Percentiles rank a stretch among this genome's conserved stretches.
Conservation (phyloP, 2,797 vertebrate species). For the Enteromius unitaeniatus region DNA sequence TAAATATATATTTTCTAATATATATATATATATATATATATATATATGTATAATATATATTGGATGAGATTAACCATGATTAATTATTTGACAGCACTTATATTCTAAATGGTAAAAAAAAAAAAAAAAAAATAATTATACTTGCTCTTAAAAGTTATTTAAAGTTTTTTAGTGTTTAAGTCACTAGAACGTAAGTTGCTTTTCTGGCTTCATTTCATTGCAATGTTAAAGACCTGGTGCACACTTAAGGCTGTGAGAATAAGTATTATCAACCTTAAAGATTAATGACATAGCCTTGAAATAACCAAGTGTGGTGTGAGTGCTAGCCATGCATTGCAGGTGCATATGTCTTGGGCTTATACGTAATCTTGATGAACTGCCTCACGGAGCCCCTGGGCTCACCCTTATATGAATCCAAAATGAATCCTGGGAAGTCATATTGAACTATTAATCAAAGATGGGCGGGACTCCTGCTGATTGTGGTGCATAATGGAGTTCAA, state of each 20-base stretch:
- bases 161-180: neutral
- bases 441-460: slow-evolving; percentile 49
- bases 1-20: too few relatives aligned
- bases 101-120: too few relatives aligned
- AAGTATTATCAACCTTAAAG: slow-evolving; percentile 41
- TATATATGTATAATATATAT: too few relatives aligned
- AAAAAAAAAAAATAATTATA: neutral
- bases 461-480: neutral
- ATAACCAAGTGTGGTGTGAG: slow-evolving; percentile 27
- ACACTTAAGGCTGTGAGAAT: slow-evolving; percentile 12
- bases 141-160: neutral
- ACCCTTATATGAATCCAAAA: slow-evolving; percentile 46
- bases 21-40: too few relatives aligned
- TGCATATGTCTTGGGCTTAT: slow-evolving; percentile 43
- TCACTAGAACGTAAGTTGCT: neutral
- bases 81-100: too few relatives aligned
- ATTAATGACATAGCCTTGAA: slow-evolving; percentile 55
- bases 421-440: slow-evolving; percentile 35
- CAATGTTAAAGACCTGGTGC: neutral
- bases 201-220: neutral
- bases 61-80: too few relatives aligned
- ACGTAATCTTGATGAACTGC: slow-evolving; percentile 52
- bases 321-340: slow-evolving; percentile 39
- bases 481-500: slow-evolving; percentile 23
- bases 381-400: slow-evolving; percentile 25